phyloP scores from a whole-genome alignment of 1,140 invertebrate species.

The Rhopalosiphum maidis region DNA sequence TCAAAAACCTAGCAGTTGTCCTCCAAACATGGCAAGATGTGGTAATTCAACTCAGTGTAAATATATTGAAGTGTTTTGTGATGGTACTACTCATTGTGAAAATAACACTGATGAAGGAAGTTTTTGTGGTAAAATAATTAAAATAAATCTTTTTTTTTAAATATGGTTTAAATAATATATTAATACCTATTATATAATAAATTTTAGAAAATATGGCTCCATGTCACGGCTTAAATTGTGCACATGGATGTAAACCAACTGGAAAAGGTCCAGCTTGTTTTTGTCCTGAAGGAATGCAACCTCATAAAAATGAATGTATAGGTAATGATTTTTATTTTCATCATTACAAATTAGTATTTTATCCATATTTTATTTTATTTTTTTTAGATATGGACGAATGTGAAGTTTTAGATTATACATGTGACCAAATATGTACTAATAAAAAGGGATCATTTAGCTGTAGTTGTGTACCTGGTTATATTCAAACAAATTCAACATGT shows the following conservation, averaged over 20 bases:
- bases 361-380: conserved; percentile 61
- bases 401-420: conserved; percentile 70
- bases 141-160: not conserved
- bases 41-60: conserved; percentile 67
- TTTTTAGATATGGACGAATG: conserved; percentile 78
- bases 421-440: conserved; percentile 82
- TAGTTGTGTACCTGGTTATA: conserved; percentile 78
- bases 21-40: conserved; percentile 69
- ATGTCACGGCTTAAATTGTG: conserved; percentile 70
- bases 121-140: conserved; percentile 64
- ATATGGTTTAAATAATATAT: not conserved
- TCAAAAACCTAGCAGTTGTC: conserved; percentile 66
- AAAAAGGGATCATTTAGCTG: conserved; percentile 75
- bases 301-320: conserved; percentile 70
- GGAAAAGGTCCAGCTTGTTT: conserved; percentile 75
- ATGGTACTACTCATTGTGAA: conserved; percentile 70
- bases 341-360: not conserved
- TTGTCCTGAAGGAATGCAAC: conserved; percentile 75
- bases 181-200: not conserved
- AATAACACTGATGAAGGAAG: conserved; percentile 73
- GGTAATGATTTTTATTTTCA: conserved; percentile 63
- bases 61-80: conserved; percentile 68
- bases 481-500: conserved; percentile 67
- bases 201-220: conserved; percentile 66
- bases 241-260: conserved; percentile 72